Base-by-base conservation (phyloP, 2,888 invertebrate genomes). In the Amphipoea oculea region DNA sequence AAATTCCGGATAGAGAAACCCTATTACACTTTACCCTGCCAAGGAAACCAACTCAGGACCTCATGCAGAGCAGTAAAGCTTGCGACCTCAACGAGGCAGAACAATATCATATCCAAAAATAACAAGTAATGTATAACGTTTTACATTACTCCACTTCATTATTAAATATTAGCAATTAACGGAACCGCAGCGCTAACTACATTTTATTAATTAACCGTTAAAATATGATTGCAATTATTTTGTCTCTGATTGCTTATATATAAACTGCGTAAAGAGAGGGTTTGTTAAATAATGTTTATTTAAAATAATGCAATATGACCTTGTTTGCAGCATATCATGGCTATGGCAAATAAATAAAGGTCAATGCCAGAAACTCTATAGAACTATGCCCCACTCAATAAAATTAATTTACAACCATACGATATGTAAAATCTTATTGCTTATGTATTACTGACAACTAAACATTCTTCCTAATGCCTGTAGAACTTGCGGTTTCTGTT, bases 181-280 rank as follows among this genome's bases (percentile, higher is more conserved):
- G 40, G 40, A 81, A 73, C 29, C 17, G 11, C 73, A 54, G 60
- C 40, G 66, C 54, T 73, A 71, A 73, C 74, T 73, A 62, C 45
- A 65, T 73, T 48, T 85, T 81, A 73, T 60, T 82, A 85, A 74
- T 81, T 67, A 82, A 54, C 51, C 12, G 42, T 70, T 70, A 81
- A 85, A 81, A 54, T 85, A 74, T 81, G n/a, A 17, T 42, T 36
- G 42, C 48, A 82, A 85, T 81, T 72, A 62, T 51, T 51, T 51
- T 36, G 57, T 66, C 42, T 62, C 36, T 62, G 36, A 69, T 70
- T 85, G 69, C 45, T 85, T 29, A 66, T 40, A 66, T 40, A 85
- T 85, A 81, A 85, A 81, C 40, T 54, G 42, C 29, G 60, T 63
- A 7, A 67, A 54, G 54, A 45, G 36, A 73, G 4, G 51, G 45